A percentile compares a stretch with the other conserved stretches of the same genome.
These are phyloP conservation scores for Laticauda colubrina DNA, from an alignment of 2,113 vertebrate genomes.

Conservation along the genomic window DNA sequence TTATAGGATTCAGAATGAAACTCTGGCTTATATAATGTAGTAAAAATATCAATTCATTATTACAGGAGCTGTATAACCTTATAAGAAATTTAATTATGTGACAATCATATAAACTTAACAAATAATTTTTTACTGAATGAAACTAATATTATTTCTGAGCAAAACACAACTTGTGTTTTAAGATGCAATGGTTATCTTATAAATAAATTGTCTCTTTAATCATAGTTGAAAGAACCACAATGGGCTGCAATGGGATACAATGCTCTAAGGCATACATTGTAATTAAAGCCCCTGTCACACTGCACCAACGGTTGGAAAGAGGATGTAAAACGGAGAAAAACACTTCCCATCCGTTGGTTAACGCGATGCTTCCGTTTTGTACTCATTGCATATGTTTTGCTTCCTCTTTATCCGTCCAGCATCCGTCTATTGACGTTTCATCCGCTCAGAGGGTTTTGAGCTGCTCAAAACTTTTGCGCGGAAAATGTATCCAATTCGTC, in stretches of 20 bases:
- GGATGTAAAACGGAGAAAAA: too few relatives aligned
- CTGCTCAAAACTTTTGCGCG: too few relatives aligned
- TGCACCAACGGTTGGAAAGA: too few relatives aligned
- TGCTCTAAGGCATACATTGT: neutral
- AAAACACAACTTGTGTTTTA: neutral
- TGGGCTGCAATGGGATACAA: neutral
- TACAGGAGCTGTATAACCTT: neutral
- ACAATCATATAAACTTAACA: neutral
- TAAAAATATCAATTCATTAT: neutral
- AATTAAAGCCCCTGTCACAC: too few relatives aligned
- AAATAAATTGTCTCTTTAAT: neutral
- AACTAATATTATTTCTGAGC: neutral
- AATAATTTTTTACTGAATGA: neutral
- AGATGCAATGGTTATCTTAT: neutral
- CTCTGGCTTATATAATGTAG: neutral
- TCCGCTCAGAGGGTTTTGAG: too few relatives aligned
- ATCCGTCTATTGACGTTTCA: too few relatives aligned
- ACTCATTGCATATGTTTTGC: too few relatives aligned
- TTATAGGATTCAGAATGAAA: neutral
- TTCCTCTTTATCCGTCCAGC: too few relatives aligned
- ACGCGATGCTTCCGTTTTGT: too few relatives aligned
- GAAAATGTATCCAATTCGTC: too few relatives aligned
- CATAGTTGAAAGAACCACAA: neutral
- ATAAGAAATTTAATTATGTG: neutral
- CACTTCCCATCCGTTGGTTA: too few relatives aligned